A percentile compares a stretch with the other conserved stretches of the same genome.
Evolutionary conservation across 2,797 vertebrate species (phyloP).

Genomic region (Smutsia temminckii): DNA sequence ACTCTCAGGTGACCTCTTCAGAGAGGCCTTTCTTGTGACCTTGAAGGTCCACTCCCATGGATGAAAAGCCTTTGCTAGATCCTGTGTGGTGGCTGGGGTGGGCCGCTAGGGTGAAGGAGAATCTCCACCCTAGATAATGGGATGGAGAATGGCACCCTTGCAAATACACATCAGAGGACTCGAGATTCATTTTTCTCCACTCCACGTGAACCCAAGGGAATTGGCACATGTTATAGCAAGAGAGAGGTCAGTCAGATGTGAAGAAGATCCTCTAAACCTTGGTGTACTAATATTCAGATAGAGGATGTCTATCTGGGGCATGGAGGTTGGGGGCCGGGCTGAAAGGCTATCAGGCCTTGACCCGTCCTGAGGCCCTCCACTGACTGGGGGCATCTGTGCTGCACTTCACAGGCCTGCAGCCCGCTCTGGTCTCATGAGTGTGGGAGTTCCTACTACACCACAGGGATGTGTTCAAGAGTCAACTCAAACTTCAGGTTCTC

Average conservation of each 20-base stretch:
- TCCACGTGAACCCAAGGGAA: not conserved
- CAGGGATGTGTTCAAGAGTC: slow-evolving; percentile 96
- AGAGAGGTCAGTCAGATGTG: not conserved
- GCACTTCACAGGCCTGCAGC: slow-evolving; percentile 93
- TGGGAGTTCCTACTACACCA: slow-evolving; percentile 99
- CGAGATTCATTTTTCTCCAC: not conserved
- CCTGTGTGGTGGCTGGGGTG: too few relatives aligned
- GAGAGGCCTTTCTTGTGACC: not conserved
- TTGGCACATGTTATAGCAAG: not conserved
- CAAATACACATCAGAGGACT: not conserved
- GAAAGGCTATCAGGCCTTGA: not conserved
- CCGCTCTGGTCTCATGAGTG: slow-evolving; percentile 99
- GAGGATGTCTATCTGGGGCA: not conserved
- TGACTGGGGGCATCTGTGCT: not conserved
- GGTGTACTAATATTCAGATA: not conserved
- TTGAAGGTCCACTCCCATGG: not conserved
- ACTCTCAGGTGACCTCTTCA: not conserved
- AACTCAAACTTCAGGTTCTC: slow-evolving; percentile 98
- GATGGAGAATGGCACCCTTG: not conserved
- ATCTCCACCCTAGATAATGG: not conserved
- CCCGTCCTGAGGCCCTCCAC: not conserved
- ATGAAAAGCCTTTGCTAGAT: not conserved
- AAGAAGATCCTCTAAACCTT: not conserved
- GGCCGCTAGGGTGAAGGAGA: not conserved
- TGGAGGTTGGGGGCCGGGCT: not conserved